A percentile compares a stretch with the other conserved stretches of the same genome.
phyloP scores from a whole-genome alignment of 2,797 vertebrate species.

The Sebastes variabilis region DNA sequence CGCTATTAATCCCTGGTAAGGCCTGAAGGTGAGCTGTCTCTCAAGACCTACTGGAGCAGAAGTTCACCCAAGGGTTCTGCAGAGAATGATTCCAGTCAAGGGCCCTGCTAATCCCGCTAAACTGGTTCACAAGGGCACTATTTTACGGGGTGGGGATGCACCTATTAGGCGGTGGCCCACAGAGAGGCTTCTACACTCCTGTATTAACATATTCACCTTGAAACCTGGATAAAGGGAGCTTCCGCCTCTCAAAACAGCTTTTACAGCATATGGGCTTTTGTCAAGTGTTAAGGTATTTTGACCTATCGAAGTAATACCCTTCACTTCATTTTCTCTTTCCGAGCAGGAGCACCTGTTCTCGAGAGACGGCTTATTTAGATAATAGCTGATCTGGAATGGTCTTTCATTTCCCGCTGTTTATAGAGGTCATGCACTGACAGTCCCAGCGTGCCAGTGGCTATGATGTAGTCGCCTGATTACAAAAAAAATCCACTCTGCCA shows the following conservation, averaged over 20 bases:
- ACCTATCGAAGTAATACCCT: conserved; percentile 20
- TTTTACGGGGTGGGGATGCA: background rate
- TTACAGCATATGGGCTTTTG: conserved; percentile 22
- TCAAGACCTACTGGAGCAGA: conserved; percentile 40
- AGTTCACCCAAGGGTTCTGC: conserved; percentile 40
- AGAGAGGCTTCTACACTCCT: conserved; percentile 4
- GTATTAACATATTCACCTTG: conserved; percentile 50
- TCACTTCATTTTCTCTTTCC: background rate
- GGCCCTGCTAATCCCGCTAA: conserved; percentile 52
- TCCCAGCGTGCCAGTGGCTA: conserved; percentile 28
- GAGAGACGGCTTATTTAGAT: conserved; percentile 44
- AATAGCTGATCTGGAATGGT: conserved; percentile 50
- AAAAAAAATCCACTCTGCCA: conserved; percentile 32
- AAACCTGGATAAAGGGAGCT: conserved; percentile 38
- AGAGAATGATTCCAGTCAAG: conserved; percentile 53
- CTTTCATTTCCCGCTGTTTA: conserved; percentile 53
- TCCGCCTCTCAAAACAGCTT: conserved; percentile 26
- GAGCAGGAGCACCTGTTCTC: background rate
- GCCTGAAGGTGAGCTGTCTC: conserved; percentile 66
- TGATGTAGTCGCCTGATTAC: conserved; percentile 52
- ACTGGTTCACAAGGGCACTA: conserved; percentile 39
- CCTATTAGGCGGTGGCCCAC: conserved; percentile 27
- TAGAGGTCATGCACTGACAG: conserved; percentile 48
- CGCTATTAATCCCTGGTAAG: conserved; percentile 58
- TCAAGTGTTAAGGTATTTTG: conserved; percentile 29